phyloP scores from a whole-genome alignment of 2,888 invertebrate genomes.

The Pyrocoelia pectoralis region DNA sequence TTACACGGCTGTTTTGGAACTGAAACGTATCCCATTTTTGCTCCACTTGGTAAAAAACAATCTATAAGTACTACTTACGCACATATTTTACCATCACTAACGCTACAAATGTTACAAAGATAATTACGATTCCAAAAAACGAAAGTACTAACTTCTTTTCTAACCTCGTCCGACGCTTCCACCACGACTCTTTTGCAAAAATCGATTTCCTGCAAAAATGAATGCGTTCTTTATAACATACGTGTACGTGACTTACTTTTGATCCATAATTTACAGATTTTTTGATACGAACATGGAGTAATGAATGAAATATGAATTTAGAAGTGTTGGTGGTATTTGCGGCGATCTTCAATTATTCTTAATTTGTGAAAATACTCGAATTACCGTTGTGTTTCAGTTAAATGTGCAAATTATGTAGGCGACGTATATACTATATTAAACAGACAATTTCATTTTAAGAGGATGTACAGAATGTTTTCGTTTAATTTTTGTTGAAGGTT shows the following conservation, averaged over 20 bases:
- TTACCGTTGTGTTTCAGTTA: slow-evolving; percentile 1
- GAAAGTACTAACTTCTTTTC: slow-evolving; percentile 15
- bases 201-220: not conserved
- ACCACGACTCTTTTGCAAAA: not conserved
- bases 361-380: slow-evolving; percentile 14
- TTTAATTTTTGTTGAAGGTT: slow-evolving; percentile 1
- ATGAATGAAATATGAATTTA: not conserved
- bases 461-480: not conserved
- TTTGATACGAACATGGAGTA: too few species aligned
- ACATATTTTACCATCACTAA: slow-evolving; percentile 8
- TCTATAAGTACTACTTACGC: slow-evolving; percentile 14
- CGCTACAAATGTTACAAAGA: slow-evolving; percentile 3
- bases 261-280: not conserved
- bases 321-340: not conserved
- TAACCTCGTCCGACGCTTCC: slow-evolving; percentile 13
- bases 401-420: slow-evolving; percentile 13
- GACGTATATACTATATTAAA: not conserved
- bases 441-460: not conserved
- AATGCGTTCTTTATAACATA: too few species aligned
- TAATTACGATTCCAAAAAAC: not conserved
- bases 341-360: slow-evolving; percentile 16
- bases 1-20: slow-evolving; percentile 16
- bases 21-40: slow-evolving; percentile 2
- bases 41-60: too few species aligned
- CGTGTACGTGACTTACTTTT: not conserved